Evolutionary conservation across 2,888 invertebrate species (phyloP).

Genomic region (Tetanocera ferruginea): DNA sequence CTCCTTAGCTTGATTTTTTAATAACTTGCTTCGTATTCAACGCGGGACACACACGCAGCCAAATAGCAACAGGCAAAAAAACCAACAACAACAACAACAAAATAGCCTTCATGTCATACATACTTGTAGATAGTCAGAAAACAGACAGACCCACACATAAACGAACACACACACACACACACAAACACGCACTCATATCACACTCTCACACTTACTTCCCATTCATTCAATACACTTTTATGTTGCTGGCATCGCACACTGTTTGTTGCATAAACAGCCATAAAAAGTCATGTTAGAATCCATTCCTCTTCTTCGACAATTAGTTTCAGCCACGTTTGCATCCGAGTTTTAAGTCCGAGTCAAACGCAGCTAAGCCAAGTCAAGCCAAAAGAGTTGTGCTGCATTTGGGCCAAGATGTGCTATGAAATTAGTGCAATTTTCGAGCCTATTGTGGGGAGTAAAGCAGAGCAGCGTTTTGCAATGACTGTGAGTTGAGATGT

Average conservation of each 20-base stretch:
- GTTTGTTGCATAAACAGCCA: constrained; percentile 41
- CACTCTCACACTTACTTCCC: not conserved
- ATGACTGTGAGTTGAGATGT: not conserved
- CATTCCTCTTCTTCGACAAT: constrained; percentile 42
- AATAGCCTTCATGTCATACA: constrained; percentile 24
- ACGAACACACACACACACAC: not conserved
- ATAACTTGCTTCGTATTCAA: constrained; percentile 27
- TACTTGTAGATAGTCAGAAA: not conserved
- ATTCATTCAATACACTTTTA: not conserved
- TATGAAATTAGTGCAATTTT: constrained; percentile 36
- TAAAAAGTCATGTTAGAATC: constrained; percentile 43
- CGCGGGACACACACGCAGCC: constrained; percentile 40
- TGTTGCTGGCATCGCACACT: not conserved
- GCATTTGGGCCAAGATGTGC: constrained; percentile 23
- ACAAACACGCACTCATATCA: not conserved
- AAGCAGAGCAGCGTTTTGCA: not conserved
- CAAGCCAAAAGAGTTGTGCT: not conserved
- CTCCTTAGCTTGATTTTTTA: constrained; percentile 16
- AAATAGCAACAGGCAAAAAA: not conserved
- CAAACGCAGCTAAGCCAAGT: not conserved
- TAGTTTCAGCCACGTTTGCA: constrained; percentile 40
- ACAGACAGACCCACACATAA: not conserved
- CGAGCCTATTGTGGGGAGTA: not conserved
- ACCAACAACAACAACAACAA: constrained; percentile 27
- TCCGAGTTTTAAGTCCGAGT: constrained; percentile 6